Evolutionary conservation across 2,797 vertebrate genomes (phyloP).

Genomic region (Triplophysa bombifrons): DNA sequence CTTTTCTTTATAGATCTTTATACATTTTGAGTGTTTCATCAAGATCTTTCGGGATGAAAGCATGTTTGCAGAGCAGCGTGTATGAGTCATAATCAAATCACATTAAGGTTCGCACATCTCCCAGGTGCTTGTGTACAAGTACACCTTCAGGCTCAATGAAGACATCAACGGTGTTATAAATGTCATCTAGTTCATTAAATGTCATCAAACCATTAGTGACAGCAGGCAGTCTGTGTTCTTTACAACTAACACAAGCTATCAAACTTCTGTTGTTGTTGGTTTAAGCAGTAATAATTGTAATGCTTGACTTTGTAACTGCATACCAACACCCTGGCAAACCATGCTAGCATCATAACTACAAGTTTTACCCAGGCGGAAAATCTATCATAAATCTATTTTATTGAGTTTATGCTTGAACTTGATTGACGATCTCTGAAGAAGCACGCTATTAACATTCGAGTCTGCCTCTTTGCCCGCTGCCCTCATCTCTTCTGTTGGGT

Average conservation of each 20-base stretch:
- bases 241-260: background rate
- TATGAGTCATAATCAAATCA: background rate
- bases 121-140: background rate
- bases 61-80: background rate
- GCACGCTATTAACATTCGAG: constrained; percentile 2
- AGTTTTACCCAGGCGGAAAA: background rate
- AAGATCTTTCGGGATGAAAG: background rate
- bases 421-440: background rate
- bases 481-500: constrained; percentile 24
- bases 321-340: background rate
- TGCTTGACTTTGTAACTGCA: background rate
- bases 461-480: constrained; percentile 12
- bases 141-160: background rate
- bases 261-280: background rate
- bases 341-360: background rate
- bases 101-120: background rate
- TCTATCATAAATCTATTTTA: background rate
- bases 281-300: background rate
- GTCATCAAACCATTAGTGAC: constrained; percentile 44
- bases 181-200: constrained; percentile 54
- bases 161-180: constrained; percentile 37
- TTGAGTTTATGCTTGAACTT: background rate
- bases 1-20: background rate
- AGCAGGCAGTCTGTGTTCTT: constrained; percentile 17
- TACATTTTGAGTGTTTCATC: background rate